These are phyloP conservation scores for Pseudotriccus pelzelni DNA, from an alignment of 2,797 vertebrate species.

Conservation along the genomic window DNA sequence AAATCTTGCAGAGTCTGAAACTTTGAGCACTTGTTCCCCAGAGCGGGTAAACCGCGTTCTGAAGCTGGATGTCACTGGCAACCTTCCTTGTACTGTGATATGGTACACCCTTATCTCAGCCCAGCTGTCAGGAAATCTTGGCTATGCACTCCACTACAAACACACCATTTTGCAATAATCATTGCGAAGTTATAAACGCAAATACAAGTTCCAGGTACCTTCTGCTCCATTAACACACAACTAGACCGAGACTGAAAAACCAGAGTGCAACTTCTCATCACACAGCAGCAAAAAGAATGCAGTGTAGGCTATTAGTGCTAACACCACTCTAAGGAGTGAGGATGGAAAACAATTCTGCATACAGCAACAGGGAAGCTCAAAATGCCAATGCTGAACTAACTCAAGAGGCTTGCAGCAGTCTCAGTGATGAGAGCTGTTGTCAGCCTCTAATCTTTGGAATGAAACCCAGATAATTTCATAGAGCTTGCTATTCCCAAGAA, in stretches of 20 bases:
- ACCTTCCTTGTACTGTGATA: neutral
- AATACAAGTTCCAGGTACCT: neutral
- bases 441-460: neutral
- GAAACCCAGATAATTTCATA: neutral
- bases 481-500: neutral
- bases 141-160: neutral
- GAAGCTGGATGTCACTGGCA: neutral
- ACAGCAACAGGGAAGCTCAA: neutral
- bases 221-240: neutral
- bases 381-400: neutral
- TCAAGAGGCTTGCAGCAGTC: neutral
- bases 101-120: neutral
- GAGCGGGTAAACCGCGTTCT: neutral
- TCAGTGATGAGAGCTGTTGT: neutral
- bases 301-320: neutral
- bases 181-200: neutral
- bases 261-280: neutral
- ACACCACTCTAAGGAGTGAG: neutral
- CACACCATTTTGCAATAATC: conserved; percentile 13
- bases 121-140: conserved; percentile 1
- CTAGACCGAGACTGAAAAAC: neutral
- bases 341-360: neutral
- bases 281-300: neutral
- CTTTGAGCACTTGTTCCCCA: neutral
- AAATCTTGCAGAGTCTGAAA: neutral